Evolutionary conservation across 2,888 invertebrate genomes (phyloP), one percentile per base, ranked within the genome.

Genomic region (Drosophila diplacantha): DNA sequence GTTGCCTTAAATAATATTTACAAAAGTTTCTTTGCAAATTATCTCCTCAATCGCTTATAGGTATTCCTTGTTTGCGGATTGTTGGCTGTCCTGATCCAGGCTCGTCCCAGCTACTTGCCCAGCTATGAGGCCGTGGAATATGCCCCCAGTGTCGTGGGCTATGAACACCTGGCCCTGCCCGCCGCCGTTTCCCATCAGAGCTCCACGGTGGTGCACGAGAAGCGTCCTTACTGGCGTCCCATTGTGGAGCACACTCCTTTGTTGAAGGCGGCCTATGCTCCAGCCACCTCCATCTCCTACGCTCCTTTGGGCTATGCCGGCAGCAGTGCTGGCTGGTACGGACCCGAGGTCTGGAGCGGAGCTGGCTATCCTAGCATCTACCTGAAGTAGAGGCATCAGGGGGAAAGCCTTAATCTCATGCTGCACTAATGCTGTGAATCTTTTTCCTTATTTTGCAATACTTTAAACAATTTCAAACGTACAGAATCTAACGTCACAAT

Each of bases 121-220:
- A 66, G 65, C 46, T 85, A 85, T n/a, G 78, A 79, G 29, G 53
- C 80, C 9, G 78, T 85, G 39, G 81, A 82, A 26, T 79, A 86
- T 51, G 75, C 83, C 8, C 87, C 87, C 9, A 80, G 84, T 4
- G 58, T 87, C 14, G 62, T 87, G 7, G 87, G 87, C 5, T 87
- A 87, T 29, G 78, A 84, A 16, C 59, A 82, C 0, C 63, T 78
- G 24, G 73, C 77, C 0, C 20, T 85, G 54, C 87, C 87, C 8
- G 80, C 87, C 0, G 87, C 87, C 3, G 73, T 87, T 5, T 87
- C 87, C 11, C 87, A 87, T 61, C 87, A 87, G 66, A 87, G 87
- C 58, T 87, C 87, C 41, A 87, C 87, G 14, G 86, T 87, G 67
- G 85, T 87, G 16, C 87, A 87, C 50, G 87, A 87, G 72, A 87